Base-by-base conservation (phyloP, 2,888 invertebrate genomes). In the Aphidoletes aphidimyza region DNA sequence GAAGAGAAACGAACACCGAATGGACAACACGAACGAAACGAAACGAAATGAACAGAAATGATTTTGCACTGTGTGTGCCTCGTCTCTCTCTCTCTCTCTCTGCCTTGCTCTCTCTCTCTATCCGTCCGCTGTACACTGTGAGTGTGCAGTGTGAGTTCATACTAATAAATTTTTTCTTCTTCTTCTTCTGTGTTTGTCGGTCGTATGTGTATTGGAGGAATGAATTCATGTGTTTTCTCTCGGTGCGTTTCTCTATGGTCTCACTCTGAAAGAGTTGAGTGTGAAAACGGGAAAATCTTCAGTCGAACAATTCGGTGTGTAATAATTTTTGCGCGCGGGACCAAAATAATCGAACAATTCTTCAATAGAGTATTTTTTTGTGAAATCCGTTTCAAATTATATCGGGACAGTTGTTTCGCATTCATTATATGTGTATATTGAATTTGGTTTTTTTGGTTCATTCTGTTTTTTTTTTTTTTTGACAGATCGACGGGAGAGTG, bases 401-500 rank as follows among this genome's bases (percentile, higher is more conserved):
- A 81, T 81, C 37, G n/a, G 36, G 36, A 81, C 19, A n/a, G 37
- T 81, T n/a, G 11, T n/a, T 81, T 22, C n/a, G n/a, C n/a, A n/a
- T 81, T 37, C 1, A n/a, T 37, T 81, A 37, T 9, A 37, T 81
- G 19, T 81, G n/a, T 37, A 54, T 14, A 59, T 34, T n/a, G 54
- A 19, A 54, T 54, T 54, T 54, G 5, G 5, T 11, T 6, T 54
- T 19, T 54, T 54, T 19, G 5, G 5, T 54, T 54, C 22, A n/a
- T 54, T n/a, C n/a, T n/a, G n/a, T 54, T 54, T 54, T 54, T 8
- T 5, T n/a, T 78, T 19, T 81, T 37, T n/a, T 81, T 81, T 81
- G 81, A 81, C 81, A 81, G 81, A 81, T 81, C 37, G 37, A 81
- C 81, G 81, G 11, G 81, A 81, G 81, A 37, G 81, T 81, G 81